Conservation (phyloP, 2,888 invertebrate species). For the Leptothorax acervorum region DNA sequence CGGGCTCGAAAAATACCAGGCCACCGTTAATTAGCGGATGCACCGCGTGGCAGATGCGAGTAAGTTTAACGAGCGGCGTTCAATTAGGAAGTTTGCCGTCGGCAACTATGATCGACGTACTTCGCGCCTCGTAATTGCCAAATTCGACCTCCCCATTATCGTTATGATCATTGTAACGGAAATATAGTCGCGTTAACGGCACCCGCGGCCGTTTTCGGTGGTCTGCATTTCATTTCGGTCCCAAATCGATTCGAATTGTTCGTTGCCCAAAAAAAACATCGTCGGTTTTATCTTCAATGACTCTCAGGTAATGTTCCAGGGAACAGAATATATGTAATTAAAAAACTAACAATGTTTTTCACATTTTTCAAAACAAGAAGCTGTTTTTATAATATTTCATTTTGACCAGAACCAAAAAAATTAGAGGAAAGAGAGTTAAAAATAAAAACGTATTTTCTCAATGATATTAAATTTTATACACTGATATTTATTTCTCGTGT, state of each 20-base stretch:
- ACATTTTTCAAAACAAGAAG: neutral
- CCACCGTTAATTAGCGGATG: conserved; percentile 47
- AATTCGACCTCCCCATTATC: conserved; percentile 39
- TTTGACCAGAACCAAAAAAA: neutral
- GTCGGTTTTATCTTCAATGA: neutral
- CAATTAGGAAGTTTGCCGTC: conserved; percentile 57
- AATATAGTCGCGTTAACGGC: conserved; percentile 11
- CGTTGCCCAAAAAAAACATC: neutral
- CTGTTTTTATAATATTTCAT: neutral
- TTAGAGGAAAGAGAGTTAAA: neutral
- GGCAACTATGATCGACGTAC: conserved; percentile 46
- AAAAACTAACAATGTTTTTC: neutral
- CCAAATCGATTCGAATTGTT: conserved; percentile 22
- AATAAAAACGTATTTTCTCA: neutral
- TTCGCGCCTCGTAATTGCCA: conserved; percentile 37
- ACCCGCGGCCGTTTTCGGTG: conserved; percentile 3
- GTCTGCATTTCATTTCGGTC: neutral
- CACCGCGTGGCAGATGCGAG: conserved; percentile 34
- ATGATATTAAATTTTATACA: neutral
- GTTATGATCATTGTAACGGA: conserved; percentile 41
- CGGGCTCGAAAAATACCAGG: conserved; percentile 37
- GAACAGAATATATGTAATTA: neutral
- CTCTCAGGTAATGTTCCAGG: neutral
- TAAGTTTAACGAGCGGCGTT: conserved; percentile 55
- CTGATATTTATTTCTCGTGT: conserved; percentile 2